Base-by-base conservation (phyloP, 2,888 invertebrate species). In the Drosophila suboccidentalis region DNA sequence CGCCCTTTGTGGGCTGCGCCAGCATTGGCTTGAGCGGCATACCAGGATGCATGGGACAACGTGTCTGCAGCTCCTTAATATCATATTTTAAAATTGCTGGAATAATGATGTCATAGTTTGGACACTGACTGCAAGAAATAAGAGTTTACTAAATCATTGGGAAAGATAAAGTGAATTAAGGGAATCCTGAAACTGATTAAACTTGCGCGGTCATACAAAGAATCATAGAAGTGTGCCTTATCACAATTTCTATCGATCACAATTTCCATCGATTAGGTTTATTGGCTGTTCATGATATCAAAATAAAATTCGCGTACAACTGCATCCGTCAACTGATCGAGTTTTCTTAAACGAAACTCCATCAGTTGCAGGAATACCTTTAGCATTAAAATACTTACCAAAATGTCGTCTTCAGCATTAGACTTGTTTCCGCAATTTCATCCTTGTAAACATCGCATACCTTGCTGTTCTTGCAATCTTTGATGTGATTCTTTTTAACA, bases 11-110 rank as follows among this genome's bases (percentile, higher is more conserved):
- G 3, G 99, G 99, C 55, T 99, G 99, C 0, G 99, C 99, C 89
- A 99, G 94, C 99, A 99, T 99, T 0, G 99, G 99, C 92, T 98
- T 98, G 75, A 99, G 94, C 11, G 99, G 99, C 79, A 98, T 95
- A 54, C 98, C 98, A 11, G 98, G 98, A 22, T 96, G 95, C 63
- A 99, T 94, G 87, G 96, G 96, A 92, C 99, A 99, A 89, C 95
- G 95, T 38, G 94, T 93, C 0, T 97, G 96, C 61, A 99, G 93
- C 38, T 94, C 95, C 9, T 94, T 92, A 6, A 97, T 94, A 0
- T 98, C 98, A 82, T 96, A 94, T 86, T 95, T 92, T 67, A 99
- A 92, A 47, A 99, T 92, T 10, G 95, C 95, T 0, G 96, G 95
- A 60, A 99, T 94, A 13, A 99, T 94, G 86, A 94, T 94, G 82